phyloP scores from a whole-genome alignment of 1,140 invertebrate species.

The Drosophila kurseongensis region DNA sequence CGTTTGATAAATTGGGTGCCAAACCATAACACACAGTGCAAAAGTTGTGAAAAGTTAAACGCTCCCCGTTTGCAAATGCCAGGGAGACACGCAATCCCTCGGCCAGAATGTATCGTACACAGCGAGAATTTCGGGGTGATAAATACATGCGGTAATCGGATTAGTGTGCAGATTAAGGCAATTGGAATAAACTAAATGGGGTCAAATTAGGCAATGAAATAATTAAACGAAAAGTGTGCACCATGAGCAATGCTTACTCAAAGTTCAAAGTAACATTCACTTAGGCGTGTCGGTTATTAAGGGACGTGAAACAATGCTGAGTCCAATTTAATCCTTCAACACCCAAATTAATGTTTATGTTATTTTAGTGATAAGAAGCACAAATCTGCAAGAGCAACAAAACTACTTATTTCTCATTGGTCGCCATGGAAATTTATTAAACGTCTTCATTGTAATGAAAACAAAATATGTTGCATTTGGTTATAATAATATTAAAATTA shows the following conservation, averaged over 20 bases:
- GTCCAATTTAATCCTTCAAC: not conserved
- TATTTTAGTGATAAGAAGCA: too few species aligned
- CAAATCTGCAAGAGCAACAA: too few species aligned
- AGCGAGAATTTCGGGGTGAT: slow-evolving; percentile 38
- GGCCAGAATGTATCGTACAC: slow-evolving; percentile 16
- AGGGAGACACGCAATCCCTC: slow-evolving; percentile 59
- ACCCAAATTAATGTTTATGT: not conserved
- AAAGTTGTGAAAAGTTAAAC: slow-evolving; percentile 79
- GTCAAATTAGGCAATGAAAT: slow-evolving; percentile 23
- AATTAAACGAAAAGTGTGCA: slow-evolving; percentile 16
- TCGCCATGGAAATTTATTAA: too few species aligned
- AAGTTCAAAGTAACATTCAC: not conserved
- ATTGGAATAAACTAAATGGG: slow-evolving; percentile 24
- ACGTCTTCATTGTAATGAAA: too few species aligned
- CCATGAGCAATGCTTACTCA: not conserved
- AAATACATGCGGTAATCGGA: slow-evolving; percentile 21
- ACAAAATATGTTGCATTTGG: too few species aligned
- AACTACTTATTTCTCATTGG: too few species aligned
- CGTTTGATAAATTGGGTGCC: slow-evolving; percentile 77
- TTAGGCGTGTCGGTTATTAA: not conserved
- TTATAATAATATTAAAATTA: too few species aligned
- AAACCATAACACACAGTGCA: slow-evolving; percentile 59
- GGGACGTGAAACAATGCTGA: not conserved
- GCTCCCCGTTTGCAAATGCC: slow-evolving; percentile 57
- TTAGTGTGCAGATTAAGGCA: slow-evolving; percentile 24